These are phyloP conservation scores for Lophura nycthemera DNA, from an alignment of 2,113 vertebrate genomes.

Conservation along the genomic window DNA sequence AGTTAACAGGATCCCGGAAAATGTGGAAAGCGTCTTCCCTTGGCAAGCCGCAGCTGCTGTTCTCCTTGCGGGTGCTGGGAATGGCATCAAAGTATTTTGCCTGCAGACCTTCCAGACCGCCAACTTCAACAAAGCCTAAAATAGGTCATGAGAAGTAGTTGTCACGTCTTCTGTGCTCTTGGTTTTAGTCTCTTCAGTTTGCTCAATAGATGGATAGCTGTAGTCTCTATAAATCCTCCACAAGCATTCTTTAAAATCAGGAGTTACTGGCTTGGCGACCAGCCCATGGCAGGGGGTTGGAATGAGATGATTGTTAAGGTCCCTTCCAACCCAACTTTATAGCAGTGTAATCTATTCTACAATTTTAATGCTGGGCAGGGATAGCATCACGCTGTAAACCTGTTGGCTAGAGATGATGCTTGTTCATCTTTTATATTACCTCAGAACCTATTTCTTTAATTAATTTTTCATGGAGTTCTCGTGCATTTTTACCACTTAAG, in stretches of 20 bases:
- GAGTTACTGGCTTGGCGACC: not conserved
- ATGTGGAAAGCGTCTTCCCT: constrained; percentile 92
- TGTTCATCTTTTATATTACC: rapidly evolving
- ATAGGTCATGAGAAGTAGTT: not conserved
- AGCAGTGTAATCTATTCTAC: not conserved
- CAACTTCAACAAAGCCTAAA: constrained; percentile 88
- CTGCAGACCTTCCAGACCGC: constrained; percentile 86
- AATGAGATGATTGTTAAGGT: not conserved
- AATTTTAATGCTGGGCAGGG: rapidly evolving
- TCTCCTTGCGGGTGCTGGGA: constrained; percentile 80
- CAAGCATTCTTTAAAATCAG: rapidly evolving
- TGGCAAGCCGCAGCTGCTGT: constrained; percentile 91
- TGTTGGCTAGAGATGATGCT: not conserved
- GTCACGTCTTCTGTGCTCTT: not conserved
- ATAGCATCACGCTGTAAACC: rapidly evolving
- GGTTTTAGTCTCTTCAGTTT: not conserved
- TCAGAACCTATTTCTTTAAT: not conserved
- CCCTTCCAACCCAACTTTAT: not conserved
- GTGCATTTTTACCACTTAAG: not conserved
- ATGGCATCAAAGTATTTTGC: constrained; percentile 85
- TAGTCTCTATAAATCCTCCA: not conserved
- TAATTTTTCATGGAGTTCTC: not conserved
- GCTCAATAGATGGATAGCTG: not conserved
- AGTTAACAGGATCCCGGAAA: constrained; percentile 89
- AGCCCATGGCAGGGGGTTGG: not conserved